A percentile compares a stretch with the other conserved stretches of the same genome.
These are phyloP conservation scores for Cheilosia pagana DNA, from an alignment of 2,888 invertebrate species.

Conservation along the genomic window DNA sequence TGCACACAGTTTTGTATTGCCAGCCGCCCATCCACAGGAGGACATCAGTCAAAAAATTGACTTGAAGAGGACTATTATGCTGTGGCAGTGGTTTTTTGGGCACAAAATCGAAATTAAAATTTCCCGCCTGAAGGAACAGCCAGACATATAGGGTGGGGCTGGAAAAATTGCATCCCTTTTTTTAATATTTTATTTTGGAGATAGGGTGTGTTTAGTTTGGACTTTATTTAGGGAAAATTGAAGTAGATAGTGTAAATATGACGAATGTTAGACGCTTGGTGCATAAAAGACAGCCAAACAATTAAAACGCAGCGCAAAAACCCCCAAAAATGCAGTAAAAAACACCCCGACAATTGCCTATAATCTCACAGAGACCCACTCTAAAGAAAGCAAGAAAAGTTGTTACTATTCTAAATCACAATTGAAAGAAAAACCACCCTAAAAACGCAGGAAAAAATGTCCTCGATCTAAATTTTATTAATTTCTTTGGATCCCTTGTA, in stretches of 20 bases:
- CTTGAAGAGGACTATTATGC: conserved; percentile 42
- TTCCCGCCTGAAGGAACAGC: conserved; percentile 65
- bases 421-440: no score
- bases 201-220: conserved; percentile 35
- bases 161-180: conserved; percentile 35
- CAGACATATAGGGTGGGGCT: conserved; percentile 53
- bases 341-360: no score
- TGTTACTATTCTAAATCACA: no score
- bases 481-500: no score
- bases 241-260: background rate
- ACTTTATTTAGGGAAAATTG: background rate
- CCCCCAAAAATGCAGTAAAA: no score
- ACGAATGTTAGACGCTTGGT: no score
- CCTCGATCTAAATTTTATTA: no score
- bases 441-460: no score
- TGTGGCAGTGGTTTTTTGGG: conserved; percentile 63
- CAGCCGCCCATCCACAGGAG: conserved; percentile 1
- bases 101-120: conserved; percentile 73
- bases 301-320: no score
- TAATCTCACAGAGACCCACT: no score
- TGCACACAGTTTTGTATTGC: background rate
- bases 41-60: conserved; percentile 64
- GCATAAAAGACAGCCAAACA: no score
- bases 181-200: background rate
- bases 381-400: no score